phyloP scores from a whole-genome alignment of 2,888 invertebrate species.

The Leptarthrus brevirostris region DNA sequence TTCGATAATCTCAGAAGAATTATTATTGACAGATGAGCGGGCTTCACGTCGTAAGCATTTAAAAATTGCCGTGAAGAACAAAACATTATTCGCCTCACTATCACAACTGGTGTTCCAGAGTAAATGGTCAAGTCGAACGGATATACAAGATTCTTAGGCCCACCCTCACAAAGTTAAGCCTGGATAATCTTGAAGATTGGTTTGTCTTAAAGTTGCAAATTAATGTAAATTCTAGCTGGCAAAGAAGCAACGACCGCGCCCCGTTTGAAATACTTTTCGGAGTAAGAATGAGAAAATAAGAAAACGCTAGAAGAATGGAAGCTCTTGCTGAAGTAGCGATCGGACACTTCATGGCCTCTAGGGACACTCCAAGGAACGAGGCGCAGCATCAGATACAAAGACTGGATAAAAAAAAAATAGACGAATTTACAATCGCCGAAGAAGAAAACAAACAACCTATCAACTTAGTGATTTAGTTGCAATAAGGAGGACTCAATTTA shows the following conservation, averaged over 20 bases:
- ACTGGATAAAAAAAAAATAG: neutral
- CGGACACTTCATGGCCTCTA: neutral
- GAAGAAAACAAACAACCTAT: neutral
- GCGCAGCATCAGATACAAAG: neutral
- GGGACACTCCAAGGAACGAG: neutral
- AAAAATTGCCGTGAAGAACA: neutral
- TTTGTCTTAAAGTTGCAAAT: neutral
- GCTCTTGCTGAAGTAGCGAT: neutral
- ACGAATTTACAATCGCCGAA: neutral
- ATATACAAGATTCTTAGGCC: neutral
- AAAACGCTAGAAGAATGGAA: neutral
- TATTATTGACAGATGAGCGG: too few species aligned
- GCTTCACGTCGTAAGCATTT: neutral
- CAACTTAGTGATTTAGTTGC: constrained; percentile 20
- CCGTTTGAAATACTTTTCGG: neutral
- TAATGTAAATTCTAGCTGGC: neutral
- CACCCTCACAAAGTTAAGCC: neutral
- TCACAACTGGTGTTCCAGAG: neutral
- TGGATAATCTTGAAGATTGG: neutral
- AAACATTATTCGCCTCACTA: neutral
- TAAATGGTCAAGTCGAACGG: neutral
- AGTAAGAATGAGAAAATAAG: neutral
- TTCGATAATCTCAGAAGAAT: too few species aligned
- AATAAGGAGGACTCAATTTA: constrained; percentile 17
- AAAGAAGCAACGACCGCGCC: too few species aligned